phyloP scores from a whole-genome alignment of 1,140 invertebrate genomes.

The Drosophila pruinosa region DNA sequence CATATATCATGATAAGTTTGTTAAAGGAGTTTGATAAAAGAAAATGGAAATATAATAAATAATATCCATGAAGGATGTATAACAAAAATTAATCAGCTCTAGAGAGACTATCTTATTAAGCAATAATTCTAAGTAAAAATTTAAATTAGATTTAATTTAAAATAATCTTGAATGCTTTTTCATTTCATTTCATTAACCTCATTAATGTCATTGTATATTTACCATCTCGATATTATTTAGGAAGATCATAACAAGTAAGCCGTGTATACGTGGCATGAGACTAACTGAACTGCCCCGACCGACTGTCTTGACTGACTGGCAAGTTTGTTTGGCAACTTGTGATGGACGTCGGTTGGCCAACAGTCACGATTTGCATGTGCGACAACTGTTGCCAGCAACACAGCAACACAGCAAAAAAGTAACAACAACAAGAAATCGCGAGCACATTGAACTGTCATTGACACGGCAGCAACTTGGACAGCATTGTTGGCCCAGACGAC shows the following conservation, averaged over 20 bases:
- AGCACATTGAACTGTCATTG: slow-evolving; percentile 82
- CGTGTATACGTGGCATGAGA: slow-evolving; percentile 18
- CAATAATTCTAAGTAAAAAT: too few relatives aligned
- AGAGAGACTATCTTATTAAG: too few relatives aligned
- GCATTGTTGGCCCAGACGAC: slow-evolving; percentile 42
- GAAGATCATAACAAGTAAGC: background rate
- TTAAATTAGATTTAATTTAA: too few relatives aligned
- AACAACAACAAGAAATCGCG: slow-evolving; percentile 52
- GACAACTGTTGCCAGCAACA: slow-evolving; percentile 73
- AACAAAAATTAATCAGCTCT: too few relatives aligned
- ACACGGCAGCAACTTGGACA: slow-evolving; percentile 63
- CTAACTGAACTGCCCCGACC: slow-evolving; percentile 1
- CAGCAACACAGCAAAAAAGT: slow-evolving; percentile 17
- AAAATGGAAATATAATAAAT: too few relatives aligned
- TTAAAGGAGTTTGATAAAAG: too few relatives aligned
- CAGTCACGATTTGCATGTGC: slow-evolving; percentile 82
- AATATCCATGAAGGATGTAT: too few relatives aligned
- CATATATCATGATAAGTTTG: background rate
- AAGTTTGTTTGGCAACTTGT: slow-evolving; percentile 74
- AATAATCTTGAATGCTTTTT: too few relatives aligned
- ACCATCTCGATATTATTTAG: background rate
- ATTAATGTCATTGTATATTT: too few relatives aligned
- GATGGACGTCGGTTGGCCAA: slow-evolving; percentile 66
- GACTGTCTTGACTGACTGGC: slow-evolving; percentile 48
- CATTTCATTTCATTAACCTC: too few relatives aligned